phyloP scores from a whole-genome alignment of 1,140 invertebrate genomes.

The Nomia melanderi region DNA sequence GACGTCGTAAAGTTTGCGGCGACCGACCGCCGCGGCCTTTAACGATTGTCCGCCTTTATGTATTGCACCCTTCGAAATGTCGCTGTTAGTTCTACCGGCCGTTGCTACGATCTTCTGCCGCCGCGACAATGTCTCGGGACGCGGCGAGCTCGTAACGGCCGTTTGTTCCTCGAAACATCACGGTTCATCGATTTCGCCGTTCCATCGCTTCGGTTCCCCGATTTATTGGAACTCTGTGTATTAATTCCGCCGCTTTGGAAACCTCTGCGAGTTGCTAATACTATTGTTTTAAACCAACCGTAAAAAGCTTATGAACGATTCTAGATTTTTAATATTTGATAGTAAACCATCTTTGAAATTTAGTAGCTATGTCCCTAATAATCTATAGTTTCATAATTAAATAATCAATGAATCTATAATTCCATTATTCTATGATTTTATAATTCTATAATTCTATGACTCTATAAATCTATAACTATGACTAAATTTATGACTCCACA shows the following conservation, averaged over 20 bases:
- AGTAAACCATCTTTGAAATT: too few relatives aligned
- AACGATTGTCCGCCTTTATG: constrained; percentile 68
- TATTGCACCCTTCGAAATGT: constrained; percentile 58
- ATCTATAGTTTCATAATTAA: too few relatives aligned
- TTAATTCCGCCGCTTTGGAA: background rate
- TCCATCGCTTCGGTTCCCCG: background rate
- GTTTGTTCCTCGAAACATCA: background rate
- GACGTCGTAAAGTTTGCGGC: constrained; percentile 67
- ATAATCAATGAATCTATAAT: too few relatives aligned
- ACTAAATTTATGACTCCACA: too few relatives aligned
- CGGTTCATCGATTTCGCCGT: background rate
- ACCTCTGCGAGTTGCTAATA: too few relatives aligned
- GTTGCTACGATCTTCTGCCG: background rate
- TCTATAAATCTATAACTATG: too few relatives aligned
- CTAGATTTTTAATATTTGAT: too few relatives aligned
- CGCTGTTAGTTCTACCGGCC: constrained; percentile 29
- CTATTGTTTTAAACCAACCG: too few relatives aligned
- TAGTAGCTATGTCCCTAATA: too few relatives aligned
- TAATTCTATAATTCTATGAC: too few relatives aligned
- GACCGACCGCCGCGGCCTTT: constrained; percentile 51
- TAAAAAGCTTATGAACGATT: too few relatives aligned
- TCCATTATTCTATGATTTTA: too few relatives aligned
- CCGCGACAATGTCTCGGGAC: background rate
- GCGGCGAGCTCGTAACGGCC: background rate
- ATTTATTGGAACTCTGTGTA: background rate